Evolutionary conservation across 2,888 invertebrate genomes (phyloP), one percentile per base, ranked within the genome.

Genomic region (Ernsta delagoae): DNA sequence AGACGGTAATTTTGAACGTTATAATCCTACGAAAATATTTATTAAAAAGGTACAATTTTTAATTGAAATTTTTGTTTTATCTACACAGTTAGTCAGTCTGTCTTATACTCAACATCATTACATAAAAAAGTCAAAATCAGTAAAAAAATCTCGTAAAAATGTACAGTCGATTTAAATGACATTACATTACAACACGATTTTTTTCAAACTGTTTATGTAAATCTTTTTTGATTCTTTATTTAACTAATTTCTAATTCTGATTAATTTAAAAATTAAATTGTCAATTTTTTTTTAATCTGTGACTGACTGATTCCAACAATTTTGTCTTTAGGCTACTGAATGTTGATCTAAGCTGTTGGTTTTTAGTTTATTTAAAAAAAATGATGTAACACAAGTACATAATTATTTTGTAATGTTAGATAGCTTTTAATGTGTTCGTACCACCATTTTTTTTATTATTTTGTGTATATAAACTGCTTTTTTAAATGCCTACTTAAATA

Each of bases 361-460:
- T 50, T 36, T 62, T 5, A 43, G 31, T n/a, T 45, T 39, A 57
- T 31, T 36, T n/a, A 56, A 31, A 39, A 34, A 11, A 56, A 11
- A 41, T 34, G 60, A 67, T 61, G 63, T 67, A 62, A 70, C 65
- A 61, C 64, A 72, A 75, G 72, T 76, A 74, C 74, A 75, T 77
- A 71, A 69, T 75, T 77, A 74, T 74, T 75, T 71, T 71, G 65
- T 75, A 73, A 71, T 70, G 56, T 64, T 72, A 74, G 70, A 57
- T 41, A 41, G 41, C 9, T 70, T 70, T 50, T 74, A 71, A 79
- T 83, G 83, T 85, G 84, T 88, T 87, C 82, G 81, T 80, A 86
- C 87, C 86, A 88, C 85, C 86, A 86, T 82, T 82, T 67, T 79
- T 77, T 79, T 77, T 70, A 78, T 67, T 73, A 74, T 78, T 80